These are phyloP conservation scores for Neodiprion pinetum DNA, from an alignment of 1,140 invertebrate genomes.

Conservation along the genomic window DNA sequence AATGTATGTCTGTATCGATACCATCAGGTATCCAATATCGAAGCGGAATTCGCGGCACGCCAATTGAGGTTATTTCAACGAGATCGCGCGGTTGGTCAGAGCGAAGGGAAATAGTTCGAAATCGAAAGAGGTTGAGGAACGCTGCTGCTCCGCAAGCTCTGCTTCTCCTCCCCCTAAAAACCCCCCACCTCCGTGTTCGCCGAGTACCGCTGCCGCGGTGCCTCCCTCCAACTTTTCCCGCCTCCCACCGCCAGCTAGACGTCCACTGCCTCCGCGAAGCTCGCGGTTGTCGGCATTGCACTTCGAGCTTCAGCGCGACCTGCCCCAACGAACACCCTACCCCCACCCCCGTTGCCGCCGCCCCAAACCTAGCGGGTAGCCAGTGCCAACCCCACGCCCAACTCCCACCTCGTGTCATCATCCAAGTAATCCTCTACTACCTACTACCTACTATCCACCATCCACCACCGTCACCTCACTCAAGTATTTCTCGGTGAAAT, in stretches of 20 bases:
- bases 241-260: slow-evolving; percentile 18
- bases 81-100: too few relatives aligned
- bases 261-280: neutral
- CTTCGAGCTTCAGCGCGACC: slow-evolving; percentile 46
- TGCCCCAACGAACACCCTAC: slow-evolving; percentile 41
- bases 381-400: neutral
- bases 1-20: too few relatives aligned
- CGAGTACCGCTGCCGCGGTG: neutral
- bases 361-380: slow-evolving; percentile 20
- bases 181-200: neutral
- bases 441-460: neutral
- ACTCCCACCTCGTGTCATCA: neutral
- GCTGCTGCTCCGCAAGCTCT: slow-evolving; percentile 40
- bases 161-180: neutral
- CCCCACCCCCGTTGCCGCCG: slow-evolving; percentile 19
- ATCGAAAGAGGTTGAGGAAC: slow-evolving; percentile 59
- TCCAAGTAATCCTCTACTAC: neutral
- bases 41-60: too few relatives aligned
- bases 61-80: too few relatives aligned
- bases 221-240: slow-evolving; percentile 3
- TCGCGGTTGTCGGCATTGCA: slow-evolving; percentile 9
- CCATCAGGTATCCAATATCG: too few relatives aligned
- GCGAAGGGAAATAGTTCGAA: neutral
- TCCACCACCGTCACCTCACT: neutral
- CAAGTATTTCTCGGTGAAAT: neutral